Base-by-base conservation (phyloP, 2,888 invertebrate species). In the Callosobruchus maculatus region DNA sequence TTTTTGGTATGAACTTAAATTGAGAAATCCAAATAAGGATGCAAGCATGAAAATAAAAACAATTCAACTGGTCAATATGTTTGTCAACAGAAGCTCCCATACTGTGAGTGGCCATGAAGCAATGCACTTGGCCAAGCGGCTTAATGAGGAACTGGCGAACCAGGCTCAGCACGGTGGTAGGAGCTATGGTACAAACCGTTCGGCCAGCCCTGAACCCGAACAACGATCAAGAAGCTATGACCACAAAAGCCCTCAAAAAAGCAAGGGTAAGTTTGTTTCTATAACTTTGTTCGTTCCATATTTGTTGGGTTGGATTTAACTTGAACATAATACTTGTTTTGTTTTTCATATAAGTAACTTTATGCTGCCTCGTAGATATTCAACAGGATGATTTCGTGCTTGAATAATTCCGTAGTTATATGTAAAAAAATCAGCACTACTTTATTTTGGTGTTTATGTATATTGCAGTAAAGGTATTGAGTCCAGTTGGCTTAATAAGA, bases 21-120 rank as follows among this genome's bases (percentile, higher is more conserved):
- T n/a, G n/a, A n/a, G n/a, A n/a, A n/a, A n/a, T n/a, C n/a, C n/a
- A n/a, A n/a, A n/a, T n/a, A n/a, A n/a, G n/a, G n/a, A n/a, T n/a
- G n/a, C n/a, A n/a, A n/a, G n/a, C n/a, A n/a, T n/a, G n/a, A n/a
- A n/a, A n/a, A n/a, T n/a, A n/a, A n/a, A n/a, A n/a, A n/a, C n/a
- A n/a, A n/a, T n/a, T n/a, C n/a, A n/a, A n/a, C n/a, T n/a, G n/a
- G n/a, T 70, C 13, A 20, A n/a, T n/a, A n/a, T 22, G 66, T 70
- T 66, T 49, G 13, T 49, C 49, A 5, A 18, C 22, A 68, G 68
- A 68, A 68, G 89, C 78, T 90, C 93, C 82, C 93, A 93, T 86
- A 95, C 94, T 18, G 94, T 94, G 72, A 92, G 93, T 80, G 95
- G 94, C 0, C 94, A 94, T 84, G 95, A 95, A 87, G 94, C 94